These are phyloP conservation scores for Trichacis sp. DNA, from an alignment of 2,888 invertebrate genomes.

Conservation along the genomic window DNA sequence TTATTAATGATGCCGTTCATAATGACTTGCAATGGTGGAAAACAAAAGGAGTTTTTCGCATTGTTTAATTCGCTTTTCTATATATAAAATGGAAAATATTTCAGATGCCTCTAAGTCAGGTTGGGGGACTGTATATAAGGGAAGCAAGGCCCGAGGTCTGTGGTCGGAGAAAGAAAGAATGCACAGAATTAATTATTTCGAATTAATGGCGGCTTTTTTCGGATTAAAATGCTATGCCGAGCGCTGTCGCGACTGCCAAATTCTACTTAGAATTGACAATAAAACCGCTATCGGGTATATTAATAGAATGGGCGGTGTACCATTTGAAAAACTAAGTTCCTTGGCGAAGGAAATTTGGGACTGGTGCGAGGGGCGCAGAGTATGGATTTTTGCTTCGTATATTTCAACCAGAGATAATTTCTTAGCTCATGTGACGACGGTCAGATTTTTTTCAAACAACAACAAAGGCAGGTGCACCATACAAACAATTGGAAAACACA, in stretches of 20 bases:
- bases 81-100: conserved; percentile 30
- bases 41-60: neutral
- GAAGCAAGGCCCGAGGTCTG: conserved; percentile 12
- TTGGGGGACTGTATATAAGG: conserved; percentile 23
- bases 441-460: conserved; percentile 18
- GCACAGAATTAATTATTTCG: conserved; percentile 33
- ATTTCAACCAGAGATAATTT: conserved; percentile 19
- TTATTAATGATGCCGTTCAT: neutral
- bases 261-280: conserved; percentile 42
- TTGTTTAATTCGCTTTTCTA: conserved; percentile 9
- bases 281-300: conserved; percentile 26
- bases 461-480: conserved; percentile 15
- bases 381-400: too few species aligned
- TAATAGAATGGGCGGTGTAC: conserved; percentile 27
- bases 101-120: conserved; percentile 36
- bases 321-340: conserved; percentile 20
- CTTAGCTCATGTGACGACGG: too few species aligned
- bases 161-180: conserved; percentile 20
- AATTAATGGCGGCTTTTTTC: conserved; percentile 26
- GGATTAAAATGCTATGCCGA: conserved; percentile 38
- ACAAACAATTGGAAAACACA: conserved; percentile 16
- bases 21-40: conserved; percentile 29
- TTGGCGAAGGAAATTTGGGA: conserved; percentile 29
- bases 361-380: conserved; percentile 23
- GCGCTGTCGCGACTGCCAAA: conserved; percentile 6